These are phyloP conservation scores for Leucophenga montana DNA, from an alignment of 2,888 invertebrate genomes.

Conservation along the genomic window DNA sequence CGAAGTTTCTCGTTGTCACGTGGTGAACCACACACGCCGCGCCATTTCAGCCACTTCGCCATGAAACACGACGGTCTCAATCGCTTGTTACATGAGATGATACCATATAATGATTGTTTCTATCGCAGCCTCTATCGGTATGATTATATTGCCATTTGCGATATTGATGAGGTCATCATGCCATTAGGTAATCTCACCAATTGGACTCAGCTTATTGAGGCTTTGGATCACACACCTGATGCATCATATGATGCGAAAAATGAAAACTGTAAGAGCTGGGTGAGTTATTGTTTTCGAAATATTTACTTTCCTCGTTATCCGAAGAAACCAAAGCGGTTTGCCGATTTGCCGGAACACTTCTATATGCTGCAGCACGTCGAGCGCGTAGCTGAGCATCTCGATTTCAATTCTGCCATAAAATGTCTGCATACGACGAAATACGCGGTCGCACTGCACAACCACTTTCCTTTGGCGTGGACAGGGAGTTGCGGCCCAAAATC, in stretches of 20 bases:
- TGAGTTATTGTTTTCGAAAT: conserved; percentile 88
- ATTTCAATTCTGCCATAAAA: no score
- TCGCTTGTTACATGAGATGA: conserved; percentile 92
- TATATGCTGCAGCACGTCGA: conserved; percentile 96
- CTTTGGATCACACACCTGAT: no score
- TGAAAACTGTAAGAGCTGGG: no score
- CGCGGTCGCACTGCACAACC: no score
- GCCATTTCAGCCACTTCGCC: conserved; percentile 88
- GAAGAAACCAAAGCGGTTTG: conserved; percentile 82
- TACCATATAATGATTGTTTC: conserved; percentile 96
- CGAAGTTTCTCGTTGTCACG: conserved; percentile 88
- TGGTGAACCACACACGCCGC: conserved; percentile 89
- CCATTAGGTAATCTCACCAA: conserved; percentile 79
- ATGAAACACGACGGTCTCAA: conserved; percentile 88
- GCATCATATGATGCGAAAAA: conserved; percentile 71
- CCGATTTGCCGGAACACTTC: conserved; percentile 86
- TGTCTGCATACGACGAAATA: no score
- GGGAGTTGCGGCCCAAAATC: no score
- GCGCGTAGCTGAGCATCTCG: no score
- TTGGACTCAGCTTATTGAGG: conserved; percentile 85
- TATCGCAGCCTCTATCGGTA: conserved; percentile 93
- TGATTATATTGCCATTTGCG: conserved; percentile 88
- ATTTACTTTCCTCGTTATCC: conserved; percentile 92
- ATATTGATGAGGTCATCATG: conserved; percentile 95
- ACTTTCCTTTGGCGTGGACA: no score